Evolutionary conservation across 2,797 vertebrate species (phyloP).

Genomic region (Darevskia mixta): DNA sequence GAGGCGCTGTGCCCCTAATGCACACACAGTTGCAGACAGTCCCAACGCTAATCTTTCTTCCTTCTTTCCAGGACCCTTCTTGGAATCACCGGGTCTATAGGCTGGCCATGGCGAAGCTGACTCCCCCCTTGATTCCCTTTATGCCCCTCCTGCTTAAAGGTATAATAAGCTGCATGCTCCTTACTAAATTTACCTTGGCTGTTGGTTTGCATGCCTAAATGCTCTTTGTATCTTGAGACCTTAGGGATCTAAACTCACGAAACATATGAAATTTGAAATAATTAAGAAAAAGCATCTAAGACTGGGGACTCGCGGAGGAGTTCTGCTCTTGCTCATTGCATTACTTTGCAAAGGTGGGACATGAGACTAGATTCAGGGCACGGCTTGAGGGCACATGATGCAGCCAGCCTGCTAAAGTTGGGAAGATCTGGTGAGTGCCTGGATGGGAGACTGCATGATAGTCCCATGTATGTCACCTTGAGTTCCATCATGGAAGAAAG

Average conservation of each 20-base stretch:
- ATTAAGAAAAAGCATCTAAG: not conserved
- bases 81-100: conserved; percentile 95
- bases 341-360: too few relatives aligned
- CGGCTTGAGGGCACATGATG: too few relatives aligned
- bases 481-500: too few relatives aligned
- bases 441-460: too few relatives aligned
- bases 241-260: not conserved
- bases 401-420: too few relatives aligned
- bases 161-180: conserved; percentile 52
- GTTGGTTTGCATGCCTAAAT: not conserved
- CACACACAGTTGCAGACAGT: not conserved
- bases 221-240: not conserved
- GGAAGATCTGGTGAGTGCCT: too few relatives aligned
- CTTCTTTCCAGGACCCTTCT: conserved; percentile 86
- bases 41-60: accelerated
- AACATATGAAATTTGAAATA: not conserved
- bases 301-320: too few relatives aligned
- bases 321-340: too few relatives aligned
- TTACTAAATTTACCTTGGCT: not conserved
- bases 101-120: conserved; percentile 89
- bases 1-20: not conserved
- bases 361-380: too few relatives aligned
- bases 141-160: conserved; percentile 97
- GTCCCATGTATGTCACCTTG: too few relatives aligned
- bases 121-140: conserved; percentile 93